Evolutionary conservation across 1,140 invertebrate species (phyloP).

Genomic region (Leptinotarsa lineolata): DNA sequence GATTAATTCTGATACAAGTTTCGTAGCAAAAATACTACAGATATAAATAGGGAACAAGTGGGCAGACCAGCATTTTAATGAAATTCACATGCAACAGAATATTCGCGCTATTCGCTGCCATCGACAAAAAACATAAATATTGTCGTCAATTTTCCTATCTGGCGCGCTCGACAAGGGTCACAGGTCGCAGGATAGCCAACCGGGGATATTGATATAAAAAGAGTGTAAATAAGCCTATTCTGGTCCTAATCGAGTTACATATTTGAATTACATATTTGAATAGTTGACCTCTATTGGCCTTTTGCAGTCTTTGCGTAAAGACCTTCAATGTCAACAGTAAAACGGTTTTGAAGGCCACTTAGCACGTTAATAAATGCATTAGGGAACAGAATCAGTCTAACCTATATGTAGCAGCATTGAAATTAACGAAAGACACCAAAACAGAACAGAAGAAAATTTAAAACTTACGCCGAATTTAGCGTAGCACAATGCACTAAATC

Average conservation of each 20-base stretch:
- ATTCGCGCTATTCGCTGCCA: constrained; percentile 16
- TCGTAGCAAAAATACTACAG: constrained; percentile 20
- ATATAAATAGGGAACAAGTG: not conserved
- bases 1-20: constrained; percentile 33
- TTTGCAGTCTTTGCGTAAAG: constrained; percentile 55
- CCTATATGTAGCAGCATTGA: constrained; percentile 7
- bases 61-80: not conserved
- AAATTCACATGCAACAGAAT: not conserved
- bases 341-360: constrained; percentile 55
- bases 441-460: constrained; percentile 20
- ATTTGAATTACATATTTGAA: constrained; percentile 44
- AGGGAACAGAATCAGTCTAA: constrained; percentile 22
- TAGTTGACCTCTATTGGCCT: constrained; percentile 55
- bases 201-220: not conserved
- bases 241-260: constrained; percentile 22
- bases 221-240: constrained; percentile 14
- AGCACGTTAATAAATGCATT: constrained; percentile 49
- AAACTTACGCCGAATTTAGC: constrained; percentile 50
- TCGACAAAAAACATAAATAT: constrained; percentile 24
- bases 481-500: constrained; percentile 43
- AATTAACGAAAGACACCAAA: not conserved
- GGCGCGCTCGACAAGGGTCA: constrained; percentile 39
- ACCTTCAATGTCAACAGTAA: constrained; percentile 56
- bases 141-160: constrained; percentile 33
- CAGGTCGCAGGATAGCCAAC: constrained; percentile 43